Base-by-base conservation (phyloP, 2,113 vertebrate species). In the Cephalophus harveyi region DNA sequence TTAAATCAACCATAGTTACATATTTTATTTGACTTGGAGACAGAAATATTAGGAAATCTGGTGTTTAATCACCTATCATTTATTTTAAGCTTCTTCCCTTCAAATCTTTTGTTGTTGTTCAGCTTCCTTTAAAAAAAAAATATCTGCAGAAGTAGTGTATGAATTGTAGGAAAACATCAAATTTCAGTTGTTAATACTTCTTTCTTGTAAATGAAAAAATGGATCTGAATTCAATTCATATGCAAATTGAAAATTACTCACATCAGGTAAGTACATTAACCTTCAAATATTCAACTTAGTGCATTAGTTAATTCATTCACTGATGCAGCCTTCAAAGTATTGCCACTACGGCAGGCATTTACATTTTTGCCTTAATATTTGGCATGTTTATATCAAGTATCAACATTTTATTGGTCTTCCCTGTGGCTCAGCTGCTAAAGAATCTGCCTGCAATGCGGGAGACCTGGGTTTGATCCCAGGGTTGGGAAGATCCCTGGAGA, bases 31-130 rank as follows among this genome's bases (percentile, higher is more conserved):
- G 76, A 79, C 23, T 40, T 36, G 2, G 6, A 93, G 91, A 95
- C 23, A 95, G 0, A 97, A 97, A 94, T 48, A 2, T 87, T 93
- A 79, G 83, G 60, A 94, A 91, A 93, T 97, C 43, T 89, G 9
- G 19, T 76, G 57, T 87, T 93, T 97, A 87, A 13, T 82, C 43
- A 23, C 28, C 46, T 74, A 86, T 36, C 30, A 94, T 85, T 86
- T 78, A 43, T 90, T 21, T 52, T 3, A 62, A 93, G 3, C 33
- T 60, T 67, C 11, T 95, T 48, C 16, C 21, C 19, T 27, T 1
- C 71, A 96, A 52, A 85, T 87, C 10, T 74, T 15, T 86, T 85
- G 23, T 67, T 95, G 27, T 82, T 88, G 36, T 46, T 91, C 16
- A 95, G n/a, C 7, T 97, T n/a, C 13, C 17, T 21, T 60, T 15